Percentiles rank a stretch among this genome's conserved stretches.
phyloP scores from a whole-genome alignment of 2,797 vertebrate species.

The Poliocrania exsul region DNA sequence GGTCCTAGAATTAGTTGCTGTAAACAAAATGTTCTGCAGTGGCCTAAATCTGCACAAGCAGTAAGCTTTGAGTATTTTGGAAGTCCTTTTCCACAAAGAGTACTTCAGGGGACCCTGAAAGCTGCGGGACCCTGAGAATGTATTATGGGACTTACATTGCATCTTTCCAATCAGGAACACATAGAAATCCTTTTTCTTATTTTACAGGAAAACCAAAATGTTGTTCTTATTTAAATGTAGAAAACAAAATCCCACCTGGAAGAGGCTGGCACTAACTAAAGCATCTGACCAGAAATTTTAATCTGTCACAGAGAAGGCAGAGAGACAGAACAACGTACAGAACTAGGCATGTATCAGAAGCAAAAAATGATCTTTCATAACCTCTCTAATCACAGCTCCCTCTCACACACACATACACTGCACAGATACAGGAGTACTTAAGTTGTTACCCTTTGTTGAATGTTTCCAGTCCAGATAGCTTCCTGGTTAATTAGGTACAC shows the following conservation, averaged over 20 bases:
- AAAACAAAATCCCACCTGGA: neutral
- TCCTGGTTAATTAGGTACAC: neutral
- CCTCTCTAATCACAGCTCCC: neutral
- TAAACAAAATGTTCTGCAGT: constrained; percentile 17
- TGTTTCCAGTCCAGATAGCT: neutral
- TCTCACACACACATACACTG: neutral
- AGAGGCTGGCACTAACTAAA: neutral
- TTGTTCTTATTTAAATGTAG: neutral
- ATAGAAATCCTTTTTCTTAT: neutral
- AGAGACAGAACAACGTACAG: neutral
- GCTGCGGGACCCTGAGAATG: neutral
- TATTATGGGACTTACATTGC: neutral
- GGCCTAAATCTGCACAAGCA: neutral
- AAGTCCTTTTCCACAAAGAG: neutral
- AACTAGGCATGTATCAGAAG: neutral
- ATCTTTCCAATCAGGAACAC: neutral
- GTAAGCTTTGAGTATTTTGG: neutral
- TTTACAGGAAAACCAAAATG: neutral
- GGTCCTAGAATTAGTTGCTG: neutral
- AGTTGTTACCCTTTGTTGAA: neutral
- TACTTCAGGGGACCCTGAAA: neutral
- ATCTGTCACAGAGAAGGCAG: neutral
- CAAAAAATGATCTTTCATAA: neutral
- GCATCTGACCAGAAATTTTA: neutral
- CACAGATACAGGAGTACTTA: neutral